A percentile compares a stretch with the other conserved stretches of the same genome.
Evolutionary conservation across 1,140 invertebrate genomes (phyloP).

Genomic region (Pseudomyrmex flavicornis): DNA sequence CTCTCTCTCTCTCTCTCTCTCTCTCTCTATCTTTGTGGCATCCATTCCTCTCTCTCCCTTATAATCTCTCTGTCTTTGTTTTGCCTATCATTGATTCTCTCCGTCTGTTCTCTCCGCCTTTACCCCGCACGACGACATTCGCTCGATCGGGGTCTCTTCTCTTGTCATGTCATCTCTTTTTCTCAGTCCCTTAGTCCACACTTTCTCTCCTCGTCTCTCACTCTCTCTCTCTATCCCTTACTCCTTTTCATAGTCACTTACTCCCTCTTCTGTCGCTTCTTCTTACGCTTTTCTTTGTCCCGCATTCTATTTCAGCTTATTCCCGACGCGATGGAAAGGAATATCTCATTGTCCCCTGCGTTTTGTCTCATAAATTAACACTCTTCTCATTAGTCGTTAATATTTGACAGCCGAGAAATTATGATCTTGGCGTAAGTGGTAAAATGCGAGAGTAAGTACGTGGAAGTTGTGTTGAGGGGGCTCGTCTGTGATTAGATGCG

Average conservation of each 20-base stretch:
- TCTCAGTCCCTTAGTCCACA: constrained; percentile 18
- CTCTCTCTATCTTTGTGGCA: constrained; percentile 50
- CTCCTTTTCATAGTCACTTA: not conserved
- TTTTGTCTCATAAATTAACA: constrained; percentile 77
- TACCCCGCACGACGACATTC: not conserved
- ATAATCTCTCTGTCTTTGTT: constrained; percentile 39
- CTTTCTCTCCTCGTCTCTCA: constrained; percentile 45
- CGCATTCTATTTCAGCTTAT: constrained; percentile 51
- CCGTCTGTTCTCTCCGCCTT: constrained; percentile 46
- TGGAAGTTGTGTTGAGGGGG: constrained; percentile 10
- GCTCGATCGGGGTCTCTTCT: constrained; percentile 36
- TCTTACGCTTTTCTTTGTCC: constrained; percentile 45
- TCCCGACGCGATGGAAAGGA: constrained; percentile 52
- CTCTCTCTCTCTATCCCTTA: not conserved
- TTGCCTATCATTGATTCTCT: constrained; percentile 58
- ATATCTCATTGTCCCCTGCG: constrained; percentile 71
- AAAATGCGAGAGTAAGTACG: constrained; percentile 47
- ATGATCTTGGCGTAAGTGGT: constrained; percentile 40
- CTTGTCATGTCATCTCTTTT: constrained; percentile 26
- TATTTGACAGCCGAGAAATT: constrained; percentile 71
- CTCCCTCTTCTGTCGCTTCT: not conserved
- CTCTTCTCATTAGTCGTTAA: constrained; percentile 74
- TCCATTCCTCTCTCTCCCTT: constrained; percentile 60
- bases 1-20: constrained; percentile 55
- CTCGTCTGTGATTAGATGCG: constrained; percentile 30